Evolutionary conservation across 2,113 vertebrate genomes (phyloP).

Genomic region (Acrocephalus kingi): DNA sequence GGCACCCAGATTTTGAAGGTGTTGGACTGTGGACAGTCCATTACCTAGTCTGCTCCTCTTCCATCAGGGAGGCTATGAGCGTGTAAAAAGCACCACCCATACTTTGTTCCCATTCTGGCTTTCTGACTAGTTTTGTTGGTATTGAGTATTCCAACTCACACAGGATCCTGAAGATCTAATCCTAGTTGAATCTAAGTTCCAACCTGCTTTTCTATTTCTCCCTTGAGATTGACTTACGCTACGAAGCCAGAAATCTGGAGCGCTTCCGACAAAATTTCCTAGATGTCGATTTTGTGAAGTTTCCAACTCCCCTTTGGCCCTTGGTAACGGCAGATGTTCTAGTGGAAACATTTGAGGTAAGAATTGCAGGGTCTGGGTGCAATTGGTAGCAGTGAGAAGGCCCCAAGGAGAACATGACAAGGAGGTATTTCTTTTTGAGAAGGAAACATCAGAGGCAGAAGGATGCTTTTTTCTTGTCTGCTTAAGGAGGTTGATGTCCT

Average conservation of each 20-base stretch:
- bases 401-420: background rate
- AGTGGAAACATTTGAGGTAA: slow-evolving; percentile 94
- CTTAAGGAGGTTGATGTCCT: background rate
- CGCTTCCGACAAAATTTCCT: slow-evolving; percentile 88
- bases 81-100: background rate
- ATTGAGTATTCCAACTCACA: background rate
- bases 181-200: background rate
- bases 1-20: background rate
- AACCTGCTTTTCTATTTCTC: background rate
- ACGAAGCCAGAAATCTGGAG: slow-evolving; percentile 90
- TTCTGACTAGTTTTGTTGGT: background rate
- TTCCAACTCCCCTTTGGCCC: slow-evolving; percentile 88
- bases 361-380: background rate
- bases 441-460: background rate
- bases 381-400: background rate
- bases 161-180: background rate
- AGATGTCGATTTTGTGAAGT: slow-evolving; percentile 84
- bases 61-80: background rate
- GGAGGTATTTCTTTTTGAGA: background rate
- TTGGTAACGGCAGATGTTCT: slow-evolving; percentile 87
- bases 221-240: slow-evolving; percentile 89
- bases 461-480: background rate
- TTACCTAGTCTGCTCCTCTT: background rate
- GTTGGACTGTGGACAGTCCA: background rate
- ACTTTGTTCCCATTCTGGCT: background rate